A percentile compares a stretch with the other conserved stretches of the same genome.
phyloP scores from a whole-genome alignment of 2,888 invertebrate species.

The Dorcus hopei region DNA sequence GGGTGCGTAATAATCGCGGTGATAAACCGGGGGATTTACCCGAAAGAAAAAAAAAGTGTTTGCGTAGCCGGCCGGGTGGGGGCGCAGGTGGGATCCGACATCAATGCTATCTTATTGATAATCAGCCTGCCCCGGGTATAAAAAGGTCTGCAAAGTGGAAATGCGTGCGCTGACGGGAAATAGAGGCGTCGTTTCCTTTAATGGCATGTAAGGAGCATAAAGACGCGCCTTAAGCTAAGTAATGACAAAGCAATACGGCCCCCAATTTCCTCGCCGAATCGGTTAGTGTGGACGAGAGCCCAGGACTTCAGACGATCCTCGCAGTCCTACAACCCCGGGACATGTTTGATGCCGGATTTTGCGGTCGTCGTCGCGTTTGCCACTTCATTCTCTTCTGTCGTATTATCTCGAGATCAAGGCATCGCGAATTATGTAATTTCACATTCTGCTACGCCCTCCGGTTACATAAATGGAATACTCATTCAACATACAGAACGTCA shows the following conservation, averaged over 20 bases:
- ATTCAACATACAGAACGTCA: no score
- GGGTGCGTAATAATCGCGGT: constrained; percentile 15
- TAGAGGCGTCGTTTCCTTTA: constrained; percentile 36
- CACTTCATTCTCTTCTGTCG: constrained; percentile 26
- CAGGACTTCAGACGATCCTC: neutral
- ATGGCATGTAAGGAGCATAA: constrained; percentile 35
- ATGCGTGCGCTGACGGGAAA: constrained; percentile 29
- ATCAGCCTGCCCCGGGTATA: constrained; percentile 31
- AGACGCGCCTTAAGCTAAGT: constrained; percentile 32
- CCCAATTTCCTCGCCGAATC: constrained; percentile 30
- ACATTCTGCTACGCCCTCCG: neutral
- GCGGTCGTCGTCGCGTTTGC: constrained; percentile 29
- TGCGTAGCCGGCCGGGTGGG: constrained; percentile 2
- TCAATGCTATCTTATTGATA: constrained; percentile 34
- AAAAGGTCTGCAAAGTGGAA: constrained; percentile 27
- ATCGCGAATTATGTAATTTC: constrained; percentile 23
- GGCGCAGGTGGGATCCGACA: constrained; percentile 27
- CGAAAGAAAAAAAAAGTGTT: constrained; percentile 7
- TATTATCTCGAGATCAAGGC: constrained; percentile 25
- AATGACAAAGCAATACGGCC: constrained; percentile 26
- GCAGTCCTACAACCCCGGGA: constrained; percentile 16
- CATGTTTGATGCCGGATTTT: constrained; percentile 24
- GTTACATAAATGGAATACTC: no score
- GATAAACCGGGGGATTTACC: constrained; percentile 4
- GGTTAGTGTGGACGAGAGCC: constrained; percentile 25